Evolutionary conservation across 2,797 vertebrate genomes (phyloP).

Genomic region (Chaetodon trifasciatus): DNA sequence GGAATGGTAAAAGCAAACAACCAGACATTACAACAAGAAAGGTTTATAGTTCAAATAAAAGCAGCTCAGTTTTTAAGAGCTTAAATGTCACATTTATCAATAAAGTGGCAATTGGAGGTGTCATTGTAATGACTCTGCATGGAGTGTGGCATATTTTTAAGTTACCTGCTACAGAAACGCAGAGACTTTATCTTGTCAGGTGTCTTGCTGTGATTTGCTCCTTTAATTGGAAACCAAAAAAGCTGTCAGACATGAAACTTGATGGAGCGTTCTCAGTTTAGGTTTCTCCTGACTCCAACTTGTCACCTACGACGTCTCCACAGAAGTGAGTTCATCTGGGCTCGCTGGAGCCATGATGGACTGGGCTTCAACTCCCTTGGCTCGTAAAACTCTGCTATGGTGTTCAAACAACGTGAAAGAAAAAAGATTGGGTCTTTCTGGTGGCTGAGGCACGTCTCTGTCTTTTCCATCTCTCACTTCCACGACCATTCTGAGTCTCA

Average conservation of each 20-base stretch:
- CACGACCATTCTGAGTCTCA: background rate
- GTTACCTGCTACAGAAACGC: conserved; percentile 15
- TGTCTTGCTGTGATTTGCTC: conserved; percentile 38
- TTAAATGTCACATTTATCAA: conserved; percentile 45
- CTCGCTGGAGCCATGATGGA: conserved; percentile 9
- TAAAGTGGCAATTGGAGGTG: conserved; percentile 19
- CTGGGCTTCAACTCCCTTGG: background rate
- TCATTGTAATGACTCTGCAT: conserved; percentile 7
- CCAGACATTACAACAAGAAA: background rate
- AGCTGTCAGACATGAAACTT: conserved; percentile 41
- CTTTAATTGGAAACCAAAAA: conserved; percentile 59
- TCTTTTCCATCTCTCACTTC: background rate
- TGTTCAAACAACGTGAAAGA: conserved; percentile 21
- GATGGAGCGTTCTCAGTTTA: conserved; percentile 33
- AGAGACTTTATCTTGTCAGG: conserved; percentile 52
- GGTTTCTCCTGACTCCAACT: conserved; percentile 28
- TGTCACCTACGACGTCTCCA: conserved; percentile 32
- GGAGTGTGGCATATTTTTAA: conserved; percentile 28
- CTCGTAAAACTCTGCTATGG: background rate
- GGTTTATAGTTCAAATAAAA: conserved; percentile 27
- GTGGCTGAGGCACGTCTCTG: background rate
- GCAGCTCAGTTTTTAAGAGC: conserved; percentile 1
- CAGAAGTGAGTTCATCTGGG: conserved; percentile 22
- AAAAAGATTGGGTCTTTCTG: background rate
- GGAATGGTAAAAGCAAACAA: conserved; percentile 35